phyloP scores from a whole-genome alignment of 1,140 invertebrate species.

The Drosophila littoralis region DNA sequence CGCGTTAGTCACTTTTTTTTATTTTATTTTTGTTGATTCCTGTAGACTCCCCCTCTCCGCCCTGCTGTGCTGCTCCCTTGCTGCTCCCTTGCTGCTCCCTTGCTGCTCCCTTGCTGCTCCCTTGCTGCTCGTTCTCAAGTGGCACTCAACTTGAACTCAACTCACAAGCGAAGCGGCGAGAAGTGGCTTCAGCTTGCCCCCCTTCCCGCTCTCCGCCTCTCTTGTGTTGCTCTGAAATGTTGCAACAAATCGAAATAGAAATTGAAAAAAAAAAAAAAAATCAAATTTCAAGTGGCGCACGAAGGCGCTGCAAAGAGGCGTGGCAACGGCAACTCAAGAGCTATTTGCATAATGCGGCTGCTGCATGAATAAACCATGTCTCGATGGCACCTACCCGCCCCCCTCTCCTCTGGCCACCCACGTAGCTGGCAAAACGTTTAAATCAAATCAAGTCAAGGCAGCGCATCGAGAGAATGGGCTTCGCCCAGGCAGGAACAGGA shows the following conservation, averaged over 20 bases:
- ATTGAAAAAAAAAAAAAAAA: constrained; percentile 54
- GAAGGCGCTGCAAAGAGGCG: constrained; percentile 42
- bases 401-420: not conserved
- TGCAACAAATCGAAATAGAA: constrained; percentile 75
- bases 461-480: not conserved
- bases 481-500: not conserved
- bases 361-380: constrained; percentile 81
- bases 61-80: not conserved
- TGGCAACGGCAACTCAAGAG: constrained; percentile 38
- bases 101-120: not conserved
- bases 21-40: not conserved
- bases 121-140: constrained; percentile 23
- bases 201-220: too few species aligned
- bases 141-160: constrained; percentile 49
- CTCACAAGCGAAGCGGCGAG: constrained; percentile 31
- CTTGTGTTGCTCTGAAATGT: constrained; percentile 42
- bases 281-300: constrained; percentile 72
- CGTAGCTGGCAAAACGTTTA: constrained; percentile 67
- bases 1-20: constrained; percentile 31
- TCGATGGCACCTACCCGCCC: constrained; percentile 26
- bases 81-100: not conserved
- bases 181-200: constrained; percentile 21
- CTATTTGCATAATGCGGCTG: constrained; percentile 80
- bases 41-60: not conserved
- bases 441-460: constrained; percentile 69